Percentiles rank a stretch among this genome's conserved stretches.
These are phyloP conservation scores for Polypterus senegalus DNA, from an alignment of 2,113 vertebrate genomes.

Conservation along the genomic window DNA sequence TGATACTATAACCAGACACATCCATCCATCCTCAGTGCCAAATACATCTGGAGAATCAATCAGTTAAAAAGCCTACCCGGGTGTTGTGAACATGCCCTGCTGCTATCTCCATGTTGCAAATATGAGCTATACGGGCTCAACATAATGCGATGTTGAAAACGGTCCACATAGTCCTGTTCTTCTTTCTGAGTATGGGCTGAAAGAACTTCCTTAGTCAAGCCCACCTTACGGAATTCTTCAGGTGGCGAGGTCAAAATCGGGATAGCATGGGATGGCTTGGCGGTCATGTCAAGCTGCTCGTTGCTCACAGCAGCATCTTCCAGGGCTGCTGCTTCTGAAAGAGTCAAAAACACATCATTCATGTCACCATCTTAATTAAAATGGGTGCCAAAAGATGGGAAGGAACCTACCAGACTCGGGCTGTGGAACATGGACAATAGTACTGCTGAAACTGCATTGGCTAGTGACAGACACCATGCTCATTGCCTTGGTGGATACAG, in stretches of 20 bases:
- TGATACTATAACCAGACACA: no score
- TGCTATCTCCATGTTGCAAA: slow-evolving; percentile 54
- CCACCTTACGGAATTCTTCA: slow-evolving; percentile 47
- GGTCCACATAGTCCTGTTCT: slow-evolving; percentile 71
- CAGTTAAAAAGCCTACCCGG: slow-evolving; percentile 40
- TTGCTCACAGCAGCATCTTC: slow-evolving; percentile 49
- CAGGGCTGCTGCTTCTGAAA: slow-evolving; percentile 55
- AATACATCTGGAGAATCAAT: not conserved
- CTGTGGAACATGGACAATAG: slow-evolving; percentile 60
- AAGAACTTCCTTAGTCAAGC: slow-evolving; percentile 66
- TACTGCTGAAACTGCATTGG: slow-evolving; percentile 77
- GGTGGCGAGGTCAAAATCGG: slow-evolving; percentile 17
- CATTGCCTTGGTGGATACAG: slow-evolving; percentile 54
- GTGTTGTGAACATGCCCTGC: slow-evolving; percentile 44
- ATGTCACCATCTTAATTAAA: no score
- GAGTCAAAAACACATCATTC: not conserved
- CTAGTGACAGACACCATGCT: slow-evolving; percentile 66
- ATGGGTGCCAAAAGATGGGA: not conserved
- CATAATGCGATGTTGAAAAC: slow-evolving; percentile 59
- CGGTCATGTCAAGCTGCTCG: slow-evolving; percentile 46
- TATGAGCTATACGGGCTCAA: slow-evolving; percentile 65
- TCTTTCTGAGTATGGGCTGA: slow-evolving; percentile 79
- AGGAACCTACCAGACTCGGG: slow-evolving; percentile 60
- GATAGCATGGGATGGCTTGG: slow-evolving; percentile 18
- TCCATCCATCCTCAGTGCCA: no score